Conservation (phyloP, 2,888 invertebrate species). For the Uloborus plumipes region DNA sequence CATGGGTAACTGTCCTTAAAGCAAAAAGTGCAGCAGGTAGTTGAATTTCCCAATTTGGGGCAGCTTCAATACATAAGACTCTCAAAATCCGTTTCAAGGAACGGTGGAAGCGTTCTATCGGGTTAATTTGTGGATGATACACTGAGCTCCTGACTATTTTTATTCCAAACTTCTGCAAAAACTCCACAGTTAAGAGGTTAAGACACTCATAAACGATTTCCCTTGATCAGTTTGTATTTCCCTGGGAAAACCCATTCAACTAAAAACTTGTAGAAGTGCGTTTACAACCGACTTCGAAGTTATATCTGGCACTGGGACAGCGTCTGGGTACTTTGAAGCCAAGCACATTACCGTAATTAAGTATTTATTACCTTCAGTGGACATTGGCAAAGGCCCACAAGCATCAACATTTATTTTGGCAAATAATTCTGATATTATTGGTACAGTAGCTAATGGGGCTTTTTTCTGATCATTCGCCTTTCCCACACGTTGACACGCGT, state of each 20-base stretch:
- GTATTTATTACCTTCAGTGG: neutral
- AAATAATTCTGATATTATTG: neutral
- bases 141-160: neutral
- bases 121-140: no score
- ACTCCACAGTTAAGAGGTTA: neutral
- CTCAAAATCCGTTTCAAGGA: no score
- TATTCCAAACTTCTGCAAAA: no score
- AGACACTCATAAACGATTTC: conserved; percentile 25
- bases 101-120: no score
- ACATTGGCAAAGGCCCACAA: neutral
- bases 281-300: neutral
- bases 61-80: neutral
- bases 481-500: neutral
- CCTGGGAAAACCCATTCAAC: conserved; percentile 18
- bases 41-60: neutral
- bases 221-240: conserved; percentile 30
- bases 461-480: no score
- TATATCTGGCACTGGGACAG: neutral
- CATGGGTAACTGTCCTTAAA: neutral
- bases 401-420: neutral
- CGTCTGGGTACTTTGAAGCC: conserved; percentile 9
- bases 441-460: no score
- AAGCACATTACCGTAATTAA: neutral
- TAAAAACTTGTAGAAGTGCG: neutral
- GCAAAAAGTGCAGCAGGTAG: conserved; percentile 2